A percentile compares a stretch with the other conserved stretches of the same genome.
Evolutionary conservation across 1,140 invertebrate species (phyloP).

Genomic region (Drosophila fuyamai): DNA sequence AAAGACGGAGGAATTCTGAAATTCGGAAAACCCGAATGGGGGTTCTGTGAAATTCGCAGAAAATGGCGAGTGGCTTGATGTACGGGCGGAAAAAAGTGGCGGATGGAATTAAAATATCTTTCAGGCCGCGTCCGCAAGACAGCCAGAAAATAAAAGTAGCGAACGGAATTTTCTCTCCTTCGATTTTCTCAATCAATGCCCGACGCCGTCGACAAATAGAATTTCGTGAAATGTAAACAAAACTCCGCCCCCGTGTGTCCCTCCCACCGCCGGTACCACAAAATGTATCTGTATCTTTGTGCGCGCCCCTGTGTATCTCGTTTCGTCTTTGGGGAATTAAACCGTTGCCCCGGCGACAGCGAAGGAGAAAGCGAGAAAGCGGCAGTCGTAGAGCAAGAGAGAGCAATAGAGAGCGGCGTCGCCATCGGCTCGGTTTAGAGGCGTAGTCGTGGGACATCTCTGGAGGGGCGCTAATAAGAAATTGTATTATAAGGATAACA

Average conservation of each 20-base stretch:
- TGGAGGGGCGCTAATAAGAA: no score
- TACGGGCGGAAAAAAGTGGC: slow-evolving; percentile 31
- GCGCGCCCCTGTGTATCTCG: slow-evolving; percentile 24
- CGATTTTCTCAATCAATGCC: slow-evolving; percentile 59
- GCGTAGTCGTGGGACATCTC: background rate
- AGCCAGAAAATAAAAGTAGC: slow-evolving; percentile 32
- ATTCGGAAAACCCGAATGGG: slow-evolving; percentile 40
- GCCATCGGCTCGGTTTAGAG: slow-evolving; percentile 28
- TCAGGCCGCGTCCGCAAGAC: slow-evolving; percentile 56
- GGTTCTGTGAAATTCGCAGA: slow-evolving; percentile 48
- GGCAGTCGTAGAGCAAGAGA: slow-evolving; percentile 1
- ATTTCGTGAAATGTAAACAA: slow-evolving; percentile 84
- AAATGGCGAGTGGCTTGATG: slow-evolving; percentile 68
- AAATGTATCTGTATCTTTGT: slow-evolving; percentile 45
- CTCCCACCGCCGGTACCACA: slow-evolving; percentile 21
- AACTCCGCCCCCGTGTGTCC: slow-evolving; percentile 81
- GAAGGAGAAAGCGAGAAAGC: slow-evolving; percentile 1
- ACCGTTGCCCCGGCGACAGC: slow-evolving; percentile 36
- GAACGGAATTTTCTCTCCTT: slow-evolving; percentile 28
- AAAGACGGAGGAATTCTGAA: slow-evolving; percentile 18
- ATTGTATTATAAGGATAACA: no score
- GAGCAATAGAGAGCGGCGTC: slow-evolving; percentile 15
- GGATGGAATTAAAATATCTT: slow-evolving; percentile 82
- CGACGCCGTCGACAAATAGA: slow-evolving; percentile 82
- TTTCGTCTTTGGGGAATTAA: slow-evolving; percentile 38